These are phyloP conservation scores for Bruchidius siliquastri DNA, from an alignment of 2,888 invertebrate species.

Conservation along the genomic window DNA sequence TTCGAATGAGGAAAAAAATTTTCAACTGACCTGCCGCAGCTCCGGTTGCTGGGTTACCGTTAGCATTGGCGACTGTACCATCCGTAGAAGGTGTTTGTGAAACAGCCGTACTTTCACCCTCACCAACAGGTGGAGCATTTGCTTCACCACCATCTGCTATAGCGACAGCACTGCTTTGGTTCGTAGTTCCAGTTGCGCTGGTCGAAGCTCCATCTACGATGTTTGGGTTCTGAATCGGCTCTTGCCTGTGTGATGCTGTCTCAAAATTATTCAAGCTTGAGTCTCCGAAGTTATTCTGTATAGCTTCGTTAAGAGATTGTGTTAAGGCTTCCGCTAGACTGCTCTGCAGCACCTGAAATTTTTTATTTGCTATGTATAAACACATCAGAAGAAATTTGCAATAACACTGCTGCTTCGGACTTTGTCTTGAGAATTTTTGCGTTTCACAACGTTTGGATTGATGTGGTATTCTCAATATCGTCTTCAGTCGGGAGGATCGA, in stretches of 20 bases:
- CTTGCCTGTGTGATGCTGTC: not conserved
- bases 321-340: not conserved
- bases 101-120: not conserved
- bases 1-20: no score
- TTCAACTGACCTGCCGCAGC: not conserved
- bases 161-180: not conserved
- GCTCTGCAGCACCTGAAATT: not conserved
- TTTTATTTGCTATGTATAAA: no score
- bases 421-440: no score
- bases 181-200: not conserved
- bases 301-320: not conserved
- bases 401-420: no score
- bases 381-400: no score
- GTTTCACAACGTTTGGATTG: no score
- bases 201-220: slow-evolving; percentile 4
- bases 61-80: not conserved
- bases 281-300: not conserved
- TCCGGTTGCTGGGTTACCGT: not conserved
- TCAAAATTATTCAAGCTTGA: not conserved
- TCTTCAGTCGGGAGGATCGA: no score
- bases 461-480: no score
- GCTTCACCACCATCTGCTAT: slow-evolving; percentile 6
- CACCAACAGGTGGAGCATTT: slow-evolving; percentile 7
- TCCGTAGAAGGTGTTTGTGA: not conserved
- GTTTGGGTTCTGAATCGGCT: not conserved